Base-by-base conservation (phyloP, 2,113 vertebrate genomes). In the Chaenogobius annularis region DNA sequence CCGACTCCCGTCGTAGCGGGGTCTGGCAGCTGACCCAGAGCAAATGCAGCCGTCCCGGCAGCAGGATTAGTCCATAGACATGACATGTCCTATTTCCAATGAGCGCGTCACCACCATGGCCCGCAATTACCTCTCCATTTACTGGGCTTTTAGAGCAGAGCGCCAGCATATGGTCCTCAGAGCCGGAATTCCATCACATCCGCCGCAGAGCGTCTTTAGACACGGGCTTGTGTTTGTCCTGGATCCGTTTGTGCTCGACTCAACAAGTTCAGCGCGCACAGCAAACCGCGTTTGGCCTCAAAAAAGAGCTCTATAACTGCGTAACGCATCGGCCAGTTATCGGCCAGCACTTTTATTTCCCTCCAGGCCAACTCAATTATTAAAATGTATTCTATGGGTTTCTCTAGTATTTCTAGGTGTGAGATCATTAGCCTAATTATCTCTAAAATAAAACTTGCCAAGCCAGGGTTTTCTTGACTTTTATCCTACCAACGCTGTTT, bases 11-110 rank as follows among this genome's bases (percentile, higher is more conserved):
- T 87, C 90, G 88, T 79, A 56, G 78, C 54, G 61, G 47, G 94
- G 93, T 92, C 94, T 91, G 58, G 74, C 82, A 89, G 75, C 63
- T 96, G 95, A 96, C 95, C 95, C 95, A 66, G 79, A 84, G 82
- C 84, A 92, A 93, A 94, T 88, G 81, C 77, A 2, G 26, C 26
- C 26, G 26, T 4, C 26, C 26, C 26, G 26, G 26, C 26, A 83
- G 78, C 70, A 78, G 83, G 85, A 84, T 89, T 90, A 90, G 91
- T 92, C 89, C 86, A 83, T 86, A 87, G 75, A 92, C 92, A 86
- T 88, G 86, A 90, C 93, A 91, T 75, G 77, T 93, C 88, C 77
- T 75, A 90, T 94, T 88, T 91, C 37, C 71, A 81, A 67, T 79
- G 77, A 83, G 78, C 63, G 70, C 69, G 61, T 78, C 76, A 71